Base-by-base conservation (phyloP, 2,797 vertebrate species). In the Tachyglossus aculeatus region DNA sequence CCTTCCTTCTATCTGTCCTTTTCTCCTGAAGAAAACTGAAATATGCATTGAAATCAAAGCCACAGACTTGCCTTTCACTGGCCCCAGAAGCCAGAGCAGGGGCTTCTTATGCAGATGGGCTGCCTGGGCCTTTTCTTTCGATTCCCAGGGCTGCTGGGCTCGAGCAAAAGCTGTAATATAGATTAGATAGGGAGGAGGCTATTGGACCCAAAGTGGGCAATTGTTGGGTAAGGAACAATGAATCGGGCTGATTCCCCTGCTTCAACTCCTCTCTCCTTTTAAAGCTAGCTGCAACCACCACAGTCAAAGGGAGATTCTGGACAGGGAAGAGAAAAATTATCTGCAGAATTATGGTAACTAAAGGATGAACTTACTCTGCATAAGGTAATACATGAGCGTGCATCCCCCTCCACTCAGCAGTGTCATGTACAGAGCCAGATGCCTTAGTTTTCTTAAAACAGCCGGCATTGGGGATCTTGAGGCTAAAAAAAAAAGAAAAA, bases 361-460 rank as follows among this genome's bases (percentile, higher is more conserved):
- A 38, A 62, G 38, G 34, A 45, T 2, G 22, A 59, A 88, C 95
- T 94, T 85, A 96, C 95, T 94, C 77, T 96, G 95, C 78, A 94
- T 87, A 33, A 95, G 87, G 63, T 90, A 93, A 81, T 96, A 95
- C 92, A 95, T 90, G 64, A 93, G 67, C 14, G 5, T 34, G 89
- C 59, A 34, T 84, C 86, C 45, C 94, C 87, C 22, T 77, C 85
- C 74, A 0, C 88, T 93, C 66, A 94, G 40, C 69, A 92, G 5
- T 0, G 90, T 94, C 80, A 95, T 76, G 67, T 91, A 95, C 80
- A 96, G 75, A 52, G 94, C 67, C 90, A 93, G 87, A 89, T 94
- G 89, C 83, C 89, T 80, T 53, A 92, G 81, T 64, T 88, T 91
- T 62, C 67, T 86, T 38, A 86, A 76, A 41, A 88, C 73, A 62